Percentiles rank a stretch among this genome's conserved stretches.
Conservation (phyloP, 2,888 invertebrate species). For the Nudaria mundana region DNA sequence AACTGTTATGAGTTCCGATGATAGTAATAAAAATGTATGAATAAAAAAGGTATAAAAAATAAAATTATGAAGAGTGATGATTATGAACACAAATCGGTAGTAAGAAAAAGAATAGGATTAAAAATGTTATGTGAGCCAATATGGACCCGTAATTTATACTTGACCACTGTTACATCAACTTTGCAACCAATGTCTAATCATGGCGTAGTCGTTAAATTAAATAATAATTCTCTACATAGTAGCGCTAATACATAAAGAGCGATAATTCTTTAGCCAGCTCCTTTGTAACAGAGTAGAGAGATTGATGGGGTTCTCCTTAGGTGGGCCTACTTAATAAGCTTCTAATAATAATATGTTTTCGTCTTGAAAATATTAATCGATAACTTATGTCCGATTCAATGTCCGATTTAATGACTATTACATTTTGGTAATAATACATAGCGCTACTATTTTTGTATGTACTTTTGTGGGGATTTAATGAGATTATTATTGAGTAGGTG, state of each 20-base stretch:
- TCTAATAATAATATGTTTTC: conserved; percentile 58
- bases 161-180: not conserved
- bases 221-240: conserved; percentile 78
- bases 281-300: conserved; percentile 65
- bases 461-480: not conserved
- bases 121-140: too few species aligned
- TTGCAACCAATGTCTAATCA: conserved; percentile 65
- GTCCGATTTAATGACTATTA: conserved; percentile 31
- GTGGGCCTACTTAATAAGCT: conserved; percentile 72
- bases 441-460: not conserved
- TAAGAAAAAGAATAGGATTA: too few species aligned
- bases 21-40: too few species aligned
- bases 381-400: conserved; percentile 48
- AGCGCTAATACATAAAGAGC: conserved; percentile 61
- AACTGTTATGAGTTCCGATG: too few species aligned
- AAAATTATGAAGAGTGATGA: too few species aligned
- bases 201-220: conserved; percentile 67
- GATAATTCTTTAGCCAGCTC: conserved; percentile 73
- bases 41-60: too few species aligned
- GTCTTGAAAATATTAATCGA: conserved; percentile 45
- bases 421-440: not conserved
- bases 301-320: conserved; percentile 76
- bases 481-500: not conserved
- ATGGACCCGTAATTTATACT: not conserved
- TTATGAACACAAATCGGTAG: too few species aligned